Base-by-base conservation (phyloP, 2,888 invertebrate genomes). In the Cyclophora punctaria region DNA sequence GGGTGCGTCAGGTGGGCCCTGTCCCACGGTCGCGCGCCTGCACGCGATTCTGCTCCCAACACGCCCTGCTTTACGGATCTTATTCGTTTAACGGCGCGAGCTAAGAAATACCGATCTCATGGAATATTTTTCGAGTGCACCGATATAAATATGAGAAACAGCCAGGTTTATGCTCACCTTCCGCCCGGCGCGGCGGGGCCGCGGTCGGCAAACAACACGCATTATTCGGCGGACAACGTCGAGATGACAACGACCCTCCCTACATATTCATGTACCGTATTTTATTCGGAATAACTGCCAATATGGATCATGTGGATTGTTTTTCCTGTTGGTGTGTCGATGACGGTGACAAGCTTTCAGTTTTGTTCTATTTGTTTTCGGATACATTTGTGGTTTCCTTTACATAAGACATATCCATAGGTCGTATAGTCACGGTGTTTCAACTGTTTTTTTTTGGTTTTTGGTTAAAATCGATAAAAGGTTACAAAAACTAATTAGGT, bases 1-100 rank as follows among this genome's bases (percentile, higher is more conserved):
- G 88, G 90, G 80, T 74, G 79, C 86, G 89, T 78, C 88, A 89
- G 86, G 86, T 90, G 91, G 83, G 87, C 78, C 68, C 73, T 71
- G 80, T 91, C 91, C 87, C 91, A 91, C 88, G 86, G 71, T 77
- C 61, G 46, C 59, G 68, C 82, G 83, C 86, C 85, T 83, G 83
- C 85, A 79, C 63, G 76, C 80, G 67, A 86, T 75, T 78, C 74
- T 83, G 74, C 69, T 71, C 83, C 83, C 83, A 85, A 83, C 72
- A 67, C 70, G 58, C 62, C 54, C 63, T 65, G 71, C 65, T 70
- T 67, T 69, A 84, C 62, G 64, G 78, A 72, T 67, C 76, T 82
- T 71, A 79, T 77, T 80, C 60, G 75, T 64, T 58, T 75, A 72
- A 71, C 37, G 5, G 4, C 37, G 37, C 5, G 4, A 75, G 62